Conservation (phyloP, 2,797 vertebrate genomes). For the Esox masquinongy region DNA sequence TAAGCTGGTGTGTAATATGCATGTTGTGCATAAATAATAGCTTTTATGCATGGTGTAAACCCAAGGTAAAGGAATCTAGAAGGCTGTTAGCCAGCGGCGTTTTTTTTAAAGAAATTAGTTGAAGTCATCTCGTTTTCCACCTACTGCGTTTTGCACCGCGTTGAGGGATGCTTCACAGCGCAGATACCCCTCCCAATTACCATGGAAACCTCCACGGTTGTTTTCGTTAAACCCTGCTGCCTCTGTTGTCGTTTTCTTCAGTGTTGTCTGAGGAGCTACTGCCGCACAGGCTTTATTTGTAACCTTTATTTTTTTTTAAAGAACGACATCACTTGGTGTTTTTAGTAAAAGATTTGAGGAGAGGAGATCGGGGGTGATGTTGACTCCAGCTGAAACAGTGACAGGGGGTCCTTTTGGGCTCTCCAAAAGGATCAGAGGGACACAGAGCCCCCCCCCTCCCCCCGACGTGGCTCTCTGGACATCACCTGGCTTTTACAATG, state of each 20-base stretch:
- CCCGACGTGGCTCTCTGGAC: constrained; percentile 77
- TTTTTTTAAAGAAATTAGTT: constrained; percentile 43
- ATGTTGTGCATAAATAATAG: constrained; percentile 87
- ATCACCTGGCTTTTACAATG: constrained; percentile 95
- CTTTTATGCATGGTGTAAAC: constrained; percentile 70
- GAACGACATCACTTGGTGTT: constrained; percentile 41
- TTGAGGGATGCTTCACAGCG: constrained; percentile 63
- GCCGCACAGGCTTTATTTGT: not conserved
- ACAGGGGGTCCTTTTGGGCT: constrained; percentile 42
- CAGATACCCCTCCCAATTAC: constrained; percentile 48
- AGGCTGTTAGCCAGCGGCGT: constrained; percentile 13
- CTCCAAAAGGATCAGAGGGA: constrained; percentile 44
- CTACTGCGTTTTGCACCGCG: constrained; percentile 42
- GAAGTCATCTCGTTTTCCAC: constrained; percentile 42
- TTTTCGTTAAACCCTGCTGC: constrained; percentile 84
- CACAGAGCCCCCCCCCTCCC: constrained; percentile 69
- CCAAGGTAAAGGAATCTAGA: constrained; percentile 38
- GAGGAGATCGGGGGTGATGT: constrained; percentile 21
- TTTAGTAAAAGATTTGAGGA: constrained; percentile 37
- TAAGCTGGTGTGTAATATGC: constrained; percentile 81
- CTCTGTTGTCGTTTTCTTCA: constrained; percentile 13
- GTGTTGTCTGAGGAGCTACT: constrained; percentile 39
- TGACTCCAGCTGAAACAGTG: constrained; percentile 44
- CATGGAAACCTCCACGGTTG: constrained; percentile 80
- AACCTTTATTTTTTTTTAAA: constrained; percentile 55